Percentiles rank a stretch among this genome's conserved stretches.
Conservation (phyloP, 2,797 vertebrate species). For the Pipistrellus kuhlii region DNA sequence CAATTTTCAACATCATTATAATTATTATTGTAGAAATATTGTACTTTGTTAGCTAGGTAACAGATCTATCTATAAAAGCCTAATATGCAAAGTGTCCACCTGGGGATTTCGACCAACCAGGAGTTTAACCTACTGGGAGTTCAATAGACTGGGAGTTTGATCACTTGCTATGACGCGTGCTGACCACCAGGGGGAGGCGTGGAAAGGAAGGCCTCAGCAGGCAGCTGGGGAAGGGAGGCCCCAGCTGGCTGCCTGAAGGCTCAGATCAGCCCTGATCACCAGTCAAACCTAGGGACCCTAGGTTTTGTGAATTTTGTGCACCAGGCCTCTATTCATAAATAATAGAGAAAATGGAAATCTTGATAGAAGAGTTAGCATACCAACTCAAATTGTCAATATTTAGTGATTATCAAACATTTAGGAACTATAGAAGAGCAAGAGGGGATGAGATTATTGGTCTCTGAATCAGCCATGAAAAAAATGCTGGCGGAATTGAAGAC, state of each 20-base stretch:
- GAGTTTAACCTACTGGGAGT: no score
- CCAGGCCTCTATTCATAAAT: neutral
- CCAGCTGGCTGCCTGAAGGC: no score
- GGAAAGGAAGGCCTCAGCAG: no score
- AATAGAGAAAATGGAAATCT: slow-evolving; percentile 26
- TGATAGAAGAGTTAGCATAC: neutral
- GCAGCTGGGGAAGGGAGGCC: no score
- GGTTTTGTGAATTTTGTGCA: no score
- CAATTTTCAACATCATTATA: neutral
- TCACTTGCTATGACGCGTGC: no score
- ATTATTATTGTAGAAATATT: slow-evolving; percentile 8
- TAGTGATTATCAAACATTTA: neutral
- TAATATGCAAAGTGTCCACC: no score
- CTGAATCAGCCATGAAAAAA: neutral
- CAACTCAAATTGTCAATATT: neutral
- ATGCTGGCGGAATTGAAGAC: slow-evolving; percentile 2
- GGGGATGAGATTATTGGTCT: neutral
- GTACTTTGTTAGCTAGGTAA: slow-evolving; percentile 1
- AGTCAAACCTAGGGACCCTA: no score
- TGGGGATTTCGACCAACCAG: no score
- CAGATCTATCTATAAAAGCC: neutral
- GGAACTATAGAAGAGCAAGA: neutral
- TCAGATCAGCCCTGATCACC: no score
- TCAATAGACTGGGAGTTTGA: no score
- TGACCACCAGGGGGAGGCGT: no score